A percentile compares a stretch with the other conserved stretches of the same genome.
These are phyloP conservation scores for Entomobrya multifasciata DNA, from an alignment of 2,888 invertebrate genomes.

Conservation along the genomic window DNA sequence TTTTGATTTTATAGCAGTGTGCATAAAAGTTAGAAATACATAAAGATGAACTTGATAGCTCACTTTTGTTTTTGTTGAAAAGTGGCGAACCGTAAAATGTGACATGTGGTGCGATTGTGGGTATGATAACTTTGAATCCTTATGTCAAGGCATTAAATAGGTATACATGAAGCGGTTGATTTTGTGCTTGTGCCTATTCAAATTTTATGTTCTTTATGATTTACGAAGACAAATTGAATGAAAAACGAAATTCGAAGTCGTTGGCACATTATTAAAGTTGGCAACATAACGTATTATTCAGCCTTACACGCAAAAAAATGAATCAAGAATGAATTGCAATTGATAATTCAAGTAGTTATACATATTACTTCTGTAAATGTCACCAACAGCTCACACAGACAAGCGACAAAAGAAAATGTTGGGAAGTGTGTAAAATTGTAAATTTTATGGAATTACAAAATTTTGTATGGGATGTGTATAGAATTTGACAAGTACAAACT, in stretches of 20 bases:
- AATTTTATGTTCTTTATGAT: not conserved
- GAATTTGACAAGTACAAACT: too few relatives aligned
- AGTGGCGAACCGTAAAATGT: not conserved
- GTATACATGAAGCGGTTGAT: too few relatives aligned
- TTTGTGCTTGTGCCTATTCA: not conserved
- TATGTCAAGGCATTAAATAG: not conserved
- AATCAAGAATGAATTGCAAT: too few relatives aligned
- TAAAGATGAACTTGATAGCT: conserved; percentile 24
- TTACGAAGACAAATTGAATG: conserved; percentile 5
- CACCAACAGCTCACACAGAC: too few relatives aligned
- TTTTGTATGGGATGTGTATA: too few relatives aligned
- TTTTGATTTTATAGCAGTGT: not conserved
- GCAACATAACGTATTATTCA: not conserved
- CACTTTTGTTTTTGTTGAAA: conserved; percentile 15
- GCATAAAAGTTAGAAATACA: not conserved
- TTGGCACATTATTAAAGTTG: not conserved
- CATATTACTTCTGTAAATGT: too few relatives aligned
- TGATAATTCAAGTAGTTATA: too few relatives aligned
- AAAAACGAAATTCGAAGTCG: not conserved
- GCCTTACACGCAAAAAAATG: not conserved
- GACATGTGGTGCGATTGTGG: too few relatives aligned
- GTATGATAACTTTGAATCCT: not conserved
- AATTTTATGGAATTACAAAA: too few relatives aligned
- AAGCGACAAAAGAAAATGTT: too few relatives aligned
- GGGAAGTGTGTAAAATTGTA: too few relatives aligned